These are phyloP conservation scores for Xestia xanthographa DNA, from an alignment of 2,888 invertebrate genomes.

Conservation along the genomic window DNA sequence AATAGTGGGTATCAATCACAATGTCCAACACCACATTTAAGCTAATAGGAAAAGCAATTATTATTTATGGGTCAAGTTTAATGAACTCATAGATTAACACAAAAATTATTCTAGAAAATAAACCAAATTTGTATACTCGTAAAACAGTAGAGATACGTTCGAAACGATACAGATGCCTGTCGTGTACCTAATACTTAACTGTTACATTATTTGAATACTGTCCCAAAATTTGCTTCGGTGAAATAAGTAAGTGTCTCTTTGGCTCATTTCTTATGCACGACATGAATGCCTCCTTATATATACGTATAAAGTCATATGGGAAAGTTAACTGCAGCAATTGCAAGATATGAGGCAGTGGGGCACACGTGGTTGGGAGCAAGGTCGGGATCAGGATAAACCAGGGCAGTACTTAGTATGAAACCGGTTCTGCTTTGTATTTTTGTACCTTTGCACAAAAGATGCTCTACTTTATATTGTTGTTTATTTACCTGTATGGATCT, in stretches of 20 bases:
- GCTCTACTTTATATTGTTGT: slow-evolving; percentile 26
- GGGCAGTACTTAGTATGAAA: slow-evolving; percentile 47
- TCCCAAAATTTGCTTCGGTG: slow-evolving; percentile 72
- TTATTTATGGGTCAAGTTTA: slow-evolving; percentile 43
- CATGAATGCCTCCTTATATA: slow-evolving; percentile 74
- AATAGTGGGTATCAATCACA: slow-evolving; percentile 5
- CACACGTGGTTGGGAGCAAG: slow-evolving; percentile 68
- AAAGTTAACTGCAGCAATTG: slow-evolving; percentile 64
- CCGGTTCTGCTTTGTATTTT: slow-evolving; percentile 49
- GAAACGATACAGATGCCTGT: slow-evolving; percentile 22
- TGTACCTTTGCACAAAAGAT: slow-evolving; percentile 19
- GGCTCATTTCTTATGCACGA: slow-evolving; percentile 80
- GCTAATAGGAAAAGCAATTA: slow-evolving; percentile 57
- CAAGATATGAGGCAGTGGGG: slow-evolving; percentile 72
- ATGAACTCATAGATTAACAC: slow-evolving; percentile 39
- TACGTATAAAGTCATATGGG: slow-evolving; percentile 63
- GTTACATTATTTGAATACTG: slow-evolving; percentile 47
- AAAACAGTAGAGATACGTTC: background rate
- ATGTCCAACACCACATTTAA: slow-evolving; percentile 23
- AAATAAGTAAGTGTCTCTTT: slow-evolving; percentile 71
- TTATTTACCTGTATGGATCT: background rate
- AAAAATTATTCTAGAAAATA: slow-evolving; percentile 19
- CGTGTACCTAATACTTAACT: slow-evolving; percentile 34
- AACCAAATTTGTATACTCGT: background rate
- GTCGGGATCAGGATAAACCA: slow-evolving; percentile 62